Evolutionary conservation across 1,140 invertebrate species (phyloP).

Genomic region (Plodia interpunctella): DNA sequence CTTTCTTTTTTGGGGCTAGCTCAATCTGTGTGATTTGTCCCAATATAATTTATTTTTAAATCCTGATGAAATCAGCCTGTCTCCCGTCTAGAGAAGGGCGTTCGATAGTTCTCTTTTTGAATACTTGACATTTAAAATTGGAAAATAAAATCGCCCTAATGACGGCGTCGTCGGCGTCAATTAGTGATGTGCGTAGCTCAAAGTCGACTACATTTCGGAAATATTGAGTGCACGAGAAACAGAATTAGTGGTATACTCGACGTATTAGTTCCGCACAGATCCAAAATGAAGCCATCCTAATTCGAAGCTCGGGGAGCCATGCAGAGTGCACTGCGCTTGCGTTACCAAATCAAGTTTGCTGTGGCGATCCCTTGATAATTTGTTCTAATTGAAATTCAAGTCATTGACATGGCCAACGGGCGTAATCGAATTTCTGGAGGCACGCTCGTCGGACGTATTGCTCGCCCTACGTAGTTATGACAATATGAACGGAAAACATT

Average conservation of each 20-base stretch:
- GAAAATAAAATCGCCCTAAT: too few relatives aligned
- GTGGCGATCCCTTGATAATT: constrained; percentile 73
- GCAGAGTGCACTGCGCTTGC: constrained; percentile 37
- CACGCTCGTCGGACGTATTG: constrained; percentile 37
- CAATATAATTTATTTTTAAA: too few relatives aligned
- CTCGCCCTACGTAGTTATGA: background rate
- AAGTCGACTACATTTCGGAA: background rate
- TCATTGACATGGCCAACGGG: constrained; percentile 70
- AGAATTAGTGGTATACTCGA: constrained; percentile 10
- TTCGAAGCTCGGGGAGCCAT: constrained; percentile 22
- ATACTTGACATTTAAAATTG: too few relatives aligned
- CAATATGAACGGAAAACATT: background rate
- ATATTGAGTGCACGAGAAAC: constrained; percentile 7
- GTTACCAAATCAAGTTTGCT: constrained; percentile 71
- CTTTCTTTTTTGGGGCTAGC: too few relatives aligned
- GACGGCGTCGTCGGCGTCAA: too few relatives aligned
- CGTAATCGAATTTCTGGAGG: constrained; percentile 67
- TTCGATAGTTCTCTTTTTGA: too few relatives aligned
- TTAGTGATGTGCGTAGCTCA: too few relatives aligned
- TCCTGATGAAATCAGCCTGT: too few relatives aligned
- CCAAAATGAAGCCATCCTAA: constrained; percentile 23
- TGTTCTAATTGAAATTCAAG: constrained; percentile 77
- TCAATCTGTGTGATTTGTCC: too few relatives aligned
- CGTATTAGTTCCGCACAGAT: constrained; percentile 16
- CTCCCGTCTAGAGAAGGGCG: too few relatives aligned